Evolutionary conservation across 2,888 invertebrate species (phyloP), one percentile per base, ranked within the genome.

Genomic region (Drosophila acutilabella): DNA sequence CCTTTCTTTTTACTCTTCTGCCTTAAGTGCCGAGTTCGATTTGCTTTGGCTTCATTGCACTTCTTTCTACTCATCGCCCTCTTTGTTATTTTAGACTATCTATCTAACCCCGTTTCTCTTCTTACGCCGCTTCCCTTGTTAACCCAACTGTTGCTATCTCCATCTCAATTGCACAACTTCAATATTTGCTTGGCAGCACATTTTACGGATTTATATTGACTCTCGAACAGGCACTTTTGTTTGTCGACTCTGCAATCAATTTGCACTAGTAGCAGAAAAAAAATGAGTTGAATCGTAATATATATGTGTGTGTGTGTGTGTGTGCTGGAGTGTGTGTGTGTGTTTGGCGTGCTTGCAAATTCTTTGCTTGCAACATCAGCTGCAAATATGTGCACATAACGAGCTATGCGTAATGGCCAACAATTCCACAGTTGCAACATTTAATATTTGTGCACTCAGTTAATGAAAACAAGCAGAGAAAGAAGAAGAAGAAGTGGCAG

Each of bases 171-270:
- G 40, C 48, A 23, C 51, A 59, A 47, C 14, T 54, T 62, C 69
- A 62, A 64, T 68, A 68, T 68, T 71, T 68, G 68, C 48, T 33
- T 57, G 44, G 45, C 45, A 65, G 56, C 66, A 51, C 53, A 41
- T 60, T 60, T 65, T 60, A 48, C 52, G 47, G 11, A 26, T 47
- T 38, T 16, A 36, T 52, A 59, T 64, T 64, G 44, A 64, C 33
- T 54, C 11, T 54, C 8, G 33, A 23, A 66, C 51, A 47, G 41
- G 48, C 42, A 52, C 57, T 42, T 61, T 58, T 61, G 48, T 62
- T 53, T 60, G 53, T 50, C 65, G 60, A 65, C 44, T 40, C 33
- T 53, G 53, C 65, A 60, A 60, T 64, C 68, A 68, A 64, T 64
- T 71, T 68, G 53, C 48, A 53, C 48, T 42, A 52, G 30, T 16